Evolutionary conservation across 2,888 invertebrate species (phyloP), one percentile per base, ranked within the genome.

Genomic region (Synergus laeviventris): DNA sequence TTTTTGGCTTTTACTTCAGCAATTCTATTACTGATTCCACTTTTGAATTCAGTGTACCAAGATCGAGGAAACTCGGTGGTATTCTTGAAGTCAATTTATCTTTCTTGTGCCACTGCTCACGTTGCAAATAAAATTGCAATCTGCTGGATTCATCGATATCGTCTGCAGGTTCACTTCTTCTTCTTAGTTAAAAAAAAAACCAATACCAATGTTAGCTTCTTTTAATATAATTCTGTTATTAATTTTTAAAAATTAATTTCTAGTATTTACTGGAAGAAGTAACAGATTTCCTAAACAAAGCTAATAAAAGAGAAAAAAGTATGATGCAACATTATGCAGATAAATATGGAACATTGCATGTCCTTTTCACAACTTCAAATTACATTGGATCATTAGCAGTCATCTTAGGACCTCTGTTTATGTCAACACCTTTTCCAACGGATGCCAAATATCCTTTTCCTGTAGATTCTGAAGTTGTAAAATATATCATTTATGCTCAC

Each of bases 81-180:
- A 60, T 18, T 78, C 45, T 49, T 70, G 1, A 77, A 74, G 5
- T 77, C 78, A 14, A 56, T 78, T 18, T 78, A 74, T 12, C 42
- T 78, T 7, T 60, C 74, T 38, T 78, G 70, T 42, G 78, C 64
- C 8, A 74, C 60, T 12, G 2, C 38, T 74, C 74, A 76, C 11
- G 21, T 74, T 9, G 70, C 70, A 5, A 49, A 66, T 7, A 78
- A 78, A 54, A 78, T 78, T 18, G 5, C n/a, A 0, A 54, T 70
- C 9, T 70, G 49, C 70, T 36, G 70, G 11, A 31, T 70, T 36
- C 49, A 70, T 70, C 49, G 70, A 11, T n/a, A 49, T 70, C 21
- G 24, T 31, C 31, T 70, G 11, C 31, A 70, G 49, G 70, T 70
- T 49, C 11, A 16, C 31, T n/a, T 36, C 7, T 38, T 36, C 8